phyloP scores from a whole-genome alignment of 2,888 invertebrate species.

The Amphimallon solstitiale region DNA sequence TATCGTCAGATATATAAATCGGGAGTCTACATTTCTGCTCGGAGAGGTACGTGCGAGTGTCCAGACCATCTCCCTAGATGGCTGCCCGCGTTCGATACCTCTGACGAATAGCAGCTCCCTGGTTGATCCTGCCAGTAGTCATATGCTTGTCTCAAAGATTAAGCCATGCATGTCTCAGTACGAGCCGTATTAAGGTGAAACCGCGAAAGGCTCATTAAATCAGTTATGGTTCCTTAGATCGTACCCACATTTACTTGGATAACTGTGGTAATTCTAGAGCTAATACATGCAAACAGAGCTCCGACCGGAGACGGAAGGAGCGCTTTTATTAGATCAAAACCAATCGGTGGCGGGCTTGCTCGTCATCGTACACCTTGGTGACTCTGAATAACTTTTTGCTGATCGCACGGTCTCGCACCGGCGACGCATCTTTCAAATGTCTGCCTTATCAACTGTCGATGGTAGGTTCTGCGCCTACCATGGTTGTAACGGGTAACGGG shows the following conservation, averaged over 20 bases:
- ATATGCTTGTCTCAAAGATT: constrained; percentile 76
- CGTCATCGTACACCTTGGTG: background rate
- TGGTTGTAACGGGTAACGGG: constrained; percentile 77
- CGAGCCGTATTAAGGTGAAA: constrained; percentile 68
- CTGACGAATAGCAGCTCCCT: constrained; percentile 57
- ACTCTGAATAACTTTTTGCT: constrained; percentile 21
- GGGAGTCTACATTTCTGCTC: too few relatives aligned
- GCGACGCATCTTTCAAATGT: constrained; percentile 56
- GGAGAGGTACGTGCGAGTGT: too few relatives aligned
- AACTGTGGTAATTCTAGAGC: too few relatives aligned
- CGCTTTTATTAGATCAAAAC: too few relatives aligned
- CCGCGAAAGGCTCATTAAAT: constrained; percentile 72
- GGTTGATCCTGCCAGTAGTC: constrained; percentile 72
- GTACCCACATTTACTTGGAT: too few relatives aligned
- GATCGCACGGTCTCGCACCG: constrained; percentile 54
- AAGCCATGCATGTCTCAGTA: constrained; percentile 75
- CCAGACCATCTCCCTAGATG: too few relatives aligned
- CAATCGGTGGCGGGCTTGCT: too few relatives aligned
- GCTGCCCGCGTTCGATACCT: too few relatives aligned
- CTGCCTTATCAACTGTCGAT: constrained; percentile 71
- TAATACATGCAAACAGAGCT: constrained; percentile 25
- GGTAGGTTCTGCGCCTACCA: constrained; percentile 74
- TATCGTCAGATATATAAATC: too few relatives aligned
- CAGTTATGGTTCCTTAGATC: constrained; percentile 64
- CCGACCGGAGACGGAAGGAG: background rate